Evolutionary conservation across 2,888 invertebrate genomes (phyloP), one percentile per base, ranked within the genome.

Genomic region (Tiliacea aurago): DNA sequence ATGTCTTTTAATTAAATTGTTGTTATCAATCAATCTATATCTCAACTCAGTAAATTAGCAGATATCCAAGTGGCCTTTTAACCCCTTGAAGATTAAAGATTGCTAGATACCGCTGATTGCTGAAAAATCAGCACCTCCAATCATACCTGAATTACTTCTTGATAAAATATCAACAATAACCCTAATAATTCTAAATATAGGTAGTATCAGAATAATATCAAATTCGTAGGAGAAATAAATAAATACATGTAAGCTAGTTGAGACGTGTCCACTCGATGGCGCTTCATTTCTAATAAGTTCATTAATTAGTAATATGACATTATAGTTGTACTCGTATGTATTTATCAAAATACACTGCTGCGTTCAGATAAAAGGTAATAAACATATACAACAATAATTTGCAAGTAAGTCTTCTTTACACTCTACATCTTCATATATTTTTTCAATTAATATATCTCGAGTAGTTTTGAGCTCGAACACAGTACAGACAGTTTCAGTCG

Each of bases 131-230:
- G 37, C 23, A 18, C 43, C 47, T 33, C 18, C 28, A 51, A 23
- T 3, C 28, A n/a, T 28, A 20, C 10, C 37, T 41, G 20, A 37
- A 80, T 33, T 20, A 53, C 41, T 49, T 58, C 53, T 56, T 45
- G 41, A 62, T 37, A 3, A 33, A 61, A 66, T 53, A 53, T 62
- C 51, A 66, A 58, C 28, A 77, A 64, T 33, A 65, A 58, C 47
- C 66, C 56, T 56, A 70, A 51, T 63, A 49, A 61, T 41, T 73
- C 51, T 77, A 62, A 74, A 37, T 33, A 66, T 62, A 75, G 28
- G 71, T 79, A 69, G 47, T 74, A 67, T 80, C 69, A 80, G 45
- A 69, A 66, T 74, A 67, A 80, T 83, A 84, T 73, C 79, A 74
- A 79, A 74, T 82, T 80, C 23, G 64, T 83, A 83, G 63, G n/a